These are phyloP conservation scores for Coregonus sp. DNA, from an alignment of 2,797 vertebrate genomes.

Conservation along the genomic window DNA sequence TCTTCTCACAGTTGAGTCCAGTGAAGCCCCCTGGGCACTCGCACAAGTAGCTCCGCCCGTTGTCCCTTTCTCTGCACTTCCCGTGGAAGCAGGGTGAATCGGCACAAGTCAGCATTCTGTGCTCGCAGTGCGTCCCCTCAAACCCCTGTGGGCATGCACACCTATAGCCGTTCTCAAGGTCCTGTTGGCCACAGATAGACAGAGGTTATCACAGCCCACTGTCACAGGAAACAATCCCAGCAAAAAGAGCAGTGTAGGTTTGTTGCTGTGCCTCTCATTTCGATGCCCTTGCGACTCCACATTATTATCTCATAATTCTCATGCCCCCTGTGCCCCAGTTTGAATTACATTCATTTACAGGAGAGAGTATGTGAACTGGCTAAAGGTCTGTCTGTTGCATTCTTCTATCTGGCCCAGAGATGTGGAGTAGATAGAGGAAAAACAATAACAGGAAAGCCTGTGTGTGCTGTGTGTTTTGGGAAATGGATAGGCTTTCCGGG, in stretches of 20 bases:
- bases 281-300: slow-evolving; percentile 5
- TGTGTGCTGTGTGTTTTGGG: slow-evolving; percentile 65
- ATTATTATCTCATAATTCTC: slow-evolving; percentile 30
- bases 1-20: slow-evolving; percentile 97
- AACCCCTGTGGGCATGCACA: slow-evolving; percentile 90
- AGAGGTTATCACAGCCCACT: slow-evolving; percentile 38
- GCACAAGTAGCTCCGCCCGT: slow-evolving; percentile 85
- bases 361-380: slow-evolving; percentile 72
- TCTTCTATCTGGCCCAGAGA: slow-evolving; percentile 73
- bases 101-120: slow-evolving; percentile 85
- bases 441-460: slow-evolving; percentile 82
- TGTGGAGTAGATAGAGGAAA: slow-evolving; percentile 50
- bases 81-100: slow-evolving; percentile 95
- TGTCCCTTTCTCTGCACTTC: slow-evolving; percentile 84
- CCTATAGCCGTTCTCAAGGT: slow-evolving; percentile 84
- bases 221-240: slow-evolving; percentile 24
- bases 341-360: slow-evolving; percentile 75
- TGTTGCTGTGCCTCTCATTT: not conserved
- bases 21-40: slow-evolving; percentile 90
- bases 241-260: slow-evolving; percentile 13
- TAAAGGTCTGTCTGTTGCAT: slow-evolving; percentile 71
- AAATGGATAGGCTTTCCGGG: slow-evolving; percentile 74
- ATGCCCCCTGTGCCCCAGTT: slow-evolving; percentile 37
- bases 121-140: slow-evolving; percentile 89
- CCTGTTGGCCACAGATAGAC: slow-evolving; percentile 70